Evolutionary conservation across 1,140 invertebrate genomes (phyloP), one percentile per base, ranked within the genome.

Genomic region (Ceratoteleas bidentatus): DNA sequence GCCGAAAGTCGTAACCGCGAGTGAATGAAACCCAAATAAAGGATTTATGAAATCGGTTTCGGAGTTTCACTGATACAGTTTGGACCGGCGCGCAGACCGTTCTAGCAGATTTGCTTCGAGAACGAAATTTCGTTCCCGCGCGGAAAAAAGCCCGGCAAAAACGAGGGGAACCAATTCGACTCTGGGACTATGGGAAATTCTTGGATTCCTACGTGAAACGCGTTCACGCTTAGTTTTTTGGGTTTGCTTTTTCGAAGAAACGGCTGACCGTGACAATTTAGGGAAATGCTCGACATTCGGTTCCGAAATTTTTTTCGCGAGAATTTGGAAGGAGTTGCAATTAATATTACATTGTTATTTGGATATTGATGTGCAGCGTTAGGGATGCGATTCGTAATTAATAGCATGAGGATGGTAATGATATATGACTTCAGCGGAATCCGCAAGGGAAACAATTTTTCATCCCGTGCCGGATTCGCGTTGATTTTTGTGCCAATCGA

Each of bases 1-100:
- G 69, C 74, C 80, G 80, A 74, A 69, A 78, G 74, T 74, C 69
- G 60, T 73, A 78, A 74, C 16, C 52, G 24, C 69, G n/a, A 53
- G 64, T 64, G 57, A 69, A 68, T 64, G 69, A 57, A 64, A 34
- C 62, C 50, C 56, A 56, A 70, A 81, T 74, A 62, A 70, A 65
- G 57, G 58, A 57, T 70, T 69, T 62, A 64, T 65, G 69, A 73
- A 74, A 64, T 58, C 43, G 69, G 57, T 74, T 74, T 45, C n/a
- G 3, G 13, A 64, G 64, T 81, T 81, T 81, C 70, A 81, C 70
- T 74, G 70, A 64, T 81, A 74, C n/a, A 80, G 56, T 73, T 80
- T 56, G 50, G 47, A 14, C 40, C 3, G 36, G 13, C 0, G 52
- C 34, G 24, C 52, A n/a, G n/a, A n/a, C n/a, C n/a, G 62, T 70